Evolutionary conservation across 2,888 invertebrate genomes (phyloP), one percentile per base, ranked within the genome.

Genomic region (Heterodera filipjevi): DNA sequence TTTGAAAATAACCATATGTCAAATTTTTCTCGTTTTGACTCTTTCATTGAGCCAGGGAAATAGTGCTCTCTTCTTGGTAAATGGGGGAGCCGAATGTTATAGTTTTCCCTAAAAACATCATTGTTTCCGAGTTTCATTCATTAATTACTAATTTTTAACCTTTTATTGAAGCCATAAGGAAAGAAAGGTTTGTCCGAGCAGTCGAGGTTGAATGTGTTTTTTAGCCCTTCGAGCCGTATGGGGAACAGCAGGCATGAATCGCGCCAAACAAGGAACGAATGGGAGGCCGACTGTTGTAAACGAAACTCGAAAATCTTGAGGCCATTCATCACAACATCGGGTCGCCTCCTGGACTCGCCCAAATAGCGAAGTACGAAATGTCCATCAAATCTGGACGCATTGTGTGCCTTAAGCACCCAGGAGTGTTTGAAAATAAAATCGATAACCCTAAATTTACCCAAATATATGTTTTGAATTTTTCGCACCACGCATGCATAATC

Each of bases 171-270:
- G 2, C 16, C 12, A 8, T 74, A 46, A 6, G 74, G 74, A 32
- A 74, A 74, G 16, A 32, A 74, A 0, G 30, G 27, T 22, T 74
- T 74, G n/a, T 53, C 32, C 39, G 16, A 6, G 19, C 44, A 33
- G 49, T 59, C 32, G 6, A 74, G 59, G 27, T 46, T 30, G 27
- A 74, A 74, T 6, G 74, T 74, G 16, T 16, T 5, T 59, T 53
- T 53, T n/a, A 74, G n/a, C 3, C 30, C 74, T 14, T 35, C 49
- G 16, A 74, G 59, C 59, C 59, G 3, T 64, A 74, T 46, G 12
- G 74, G 74, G 3, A 74, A n/a, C 16, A 74, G 16, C 12, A 74
- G 46, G 46, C 46, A 64, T 12, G 49, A 49, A 30, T 73, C 74
- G 3, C 74, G 66, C 66, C 66, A 66, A 66, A 66, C 27, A 6